Base-by-base conservation (phyloP, 2,797 vertebrate genomes). In the Amniataba percoides region DNA sequence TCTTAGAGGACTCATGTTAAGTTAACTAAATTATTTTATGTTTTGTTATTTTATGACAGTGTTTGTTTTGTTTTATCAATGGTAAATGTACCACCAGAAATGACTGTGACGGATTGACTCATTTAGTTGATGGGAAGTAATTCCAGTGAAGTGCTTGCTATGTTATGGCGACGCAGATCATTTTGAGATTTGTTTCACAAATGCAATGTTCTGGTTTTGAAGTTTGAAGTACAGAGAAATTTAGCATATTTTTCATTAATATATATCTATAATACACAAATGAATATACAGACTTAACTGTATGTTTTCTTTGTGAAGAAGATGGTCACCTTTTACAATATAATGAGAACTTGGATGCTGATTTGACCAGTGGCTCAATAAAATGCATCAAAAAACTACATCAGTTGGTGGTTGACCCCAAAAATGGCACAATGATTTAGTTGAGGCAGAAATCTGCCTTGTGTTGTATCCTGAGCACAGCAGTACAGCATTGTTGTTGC, bases 11-110 rank as follows among this genome's bases (percentile, higher is more conserved):
- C 82, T 89, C 87, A 59, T 93, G 89, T 94, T 95, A 94, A 94
- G 90, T 95, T 94, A 95, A 94, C 87, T 96, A 95, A 96, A 86
- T 96, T 95, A 95, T 95, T 95, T 69, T 89, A 80, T 80, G 74
- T 94, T 80, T 90, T 88, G 74, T 90, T 84, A 72, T 92, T 89
- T 91, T 82, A 84, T 91, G 86, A 67, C 61, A 34, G 49, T 83
- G 63, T 87, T 81, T 81, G 80, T 88, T 88, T 83, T 55, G 53
- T 85, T 86, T 77, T 86, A 72, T 89, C 81, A 77, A 49, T 90
- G 84, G 74, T 90, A 71, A 81, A 77, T 87, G 82, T 90, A 84
- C 75, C 62, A 42, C 49, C 56, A 68, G n/a, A 27, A 60, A 53
- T n/a, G 55, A 74, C 61, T 73, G 25, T 21, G 52, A 31, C 46